Evolutionary conservation across 1,140 invertebrate species (phyloP).

Genomic region (Drosophila mayri): DNA sequence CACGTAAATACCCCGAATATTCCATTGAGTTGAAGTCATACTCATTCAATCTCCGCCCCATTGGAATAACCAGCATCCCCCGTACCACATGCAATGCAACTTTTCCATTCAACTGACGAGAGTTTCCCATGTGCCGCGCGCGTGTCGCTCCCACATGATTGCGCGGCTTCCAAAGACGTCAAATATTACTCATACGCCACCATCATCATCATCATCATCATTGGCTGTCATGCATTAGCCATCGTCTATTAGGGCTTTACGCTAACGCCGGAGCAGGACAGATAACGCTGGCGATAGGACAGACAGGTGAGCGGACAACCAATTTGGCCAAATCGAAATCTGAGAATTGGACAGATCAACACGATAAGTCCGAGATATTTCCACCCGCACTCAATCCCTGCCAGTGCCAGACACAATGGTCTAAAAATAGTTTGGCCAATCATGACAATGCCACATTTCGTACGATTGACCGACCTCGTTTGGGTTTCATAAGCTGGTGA

Average conservation of each 20-base stretch:
- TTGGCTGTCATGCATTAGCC: slow-evolving; percentile 25
- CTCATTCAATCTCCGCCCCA: not conserved
- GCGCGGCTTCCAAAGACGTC: slow-evolving; percentile 3
- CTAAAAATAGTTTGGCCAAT: slow-evolving; percentile 70
- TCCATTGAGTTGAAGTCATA: not conserved
- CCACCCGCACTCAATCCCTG: slow-evolving; percentile 1
- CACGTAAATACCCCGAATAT: not conserved
- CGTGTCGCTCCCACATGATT: slow-evolving; percentile 34
- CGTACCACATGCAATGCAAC: slow-evolving; percentile 3
- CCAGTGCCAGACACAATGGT: slow-evolving; percentile 52
- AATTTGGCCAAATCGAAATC: slow-evolving; percentile 5
- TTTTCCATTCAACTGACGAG: slow-evolving; percentile 4
- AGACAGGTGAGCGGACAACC: slow-evolving; percentile 4
- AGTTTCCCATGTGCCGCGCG: slow-evolving; percentile 24
- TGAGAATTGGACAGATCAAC: slow-evolving; percentile 40
- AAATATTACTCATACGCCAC: slow-evolving; percentile 74
- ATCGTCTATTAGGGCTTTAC: slow-evolving; percentile 29
- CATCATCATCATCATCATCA: slow-evolving; percentile 13
- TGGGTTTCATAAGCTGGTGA: not conserved
- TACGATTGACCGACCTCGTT: slow-evolving; percentile 1
- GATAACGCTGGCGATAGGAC: slow-evolving; percentile 25
- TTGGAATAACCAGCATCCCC: not conserved
- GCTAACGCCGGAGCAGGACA: slow-evolving; percentile 25
- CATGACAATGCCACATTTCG: slow-evolving; percentile 32
- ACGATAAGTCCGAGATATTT: slow-evolving; percentile 21